Base-by-base conservation (phyloP, 2,888 invertebrate genomes). In the Falcaria lacertinaria region DNA sequence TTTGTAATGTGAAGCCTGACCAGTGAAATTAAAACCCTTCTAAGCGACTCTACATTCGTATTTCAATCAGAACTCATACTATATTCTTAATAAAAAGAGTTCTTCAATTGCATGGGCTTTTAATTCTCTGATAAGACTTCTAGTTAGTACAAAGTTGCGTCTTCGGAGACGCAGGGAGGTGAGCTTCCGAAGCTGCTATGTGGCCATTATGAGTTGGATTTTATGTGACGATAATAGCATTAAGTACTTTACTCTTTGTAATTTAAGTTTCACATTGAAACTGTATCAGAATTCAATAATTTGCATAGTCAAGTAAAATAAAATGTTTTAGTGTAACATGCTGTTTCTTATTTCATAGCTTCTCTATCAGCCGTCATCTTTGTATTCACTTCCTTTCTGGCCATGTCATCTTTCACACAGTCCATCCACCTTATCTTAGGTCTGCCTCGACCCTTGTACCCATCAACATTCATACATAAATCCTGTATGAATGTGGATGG, bases 301-400 rank as follows among this genome's bases (percentile, higher is more conserved):
- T 76, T 79, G 77, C 69, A 80, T 85, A 84, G 80, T 79, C 73
- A 79, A 87, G 85, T 87, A 84, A 88, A 87, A 75, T 80, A 88
- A 87, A 76, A 81, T 80, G 87, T 81, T 85, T 86, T 81, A 85
- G 79, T 66, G 73, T 60, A 57, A 22, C 19, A 33, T 32, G 22
- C 42, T 15, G 35, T 45, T 54, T 64, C 54, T 51, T 57, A 48
- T 17, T n/a, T 41, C 37, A 34, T 33, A 32, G 47, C 19, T 15
- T n/a, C 13, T 7, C n/a, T n/a, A n/a, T n/a, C n/a, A n/a, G n/a
- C n/a, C n/a, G n/a, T n/a, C n/a, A n/a, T n/a, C n/a, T n/a, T n/a
- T n/a, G n/a, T n/a, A n/a, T n/a, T n/a, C n/a, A n/a, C n/a, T n/a
- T n/a, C n/a, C n/a, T n/a, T n/a, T n/a, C n/a, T n/a, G n/a, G n/a